Evolutionary conservation across 2,888 invertebrate species (phyloP).

Genomic region (Phytoseiulus persimilis): DNA sequence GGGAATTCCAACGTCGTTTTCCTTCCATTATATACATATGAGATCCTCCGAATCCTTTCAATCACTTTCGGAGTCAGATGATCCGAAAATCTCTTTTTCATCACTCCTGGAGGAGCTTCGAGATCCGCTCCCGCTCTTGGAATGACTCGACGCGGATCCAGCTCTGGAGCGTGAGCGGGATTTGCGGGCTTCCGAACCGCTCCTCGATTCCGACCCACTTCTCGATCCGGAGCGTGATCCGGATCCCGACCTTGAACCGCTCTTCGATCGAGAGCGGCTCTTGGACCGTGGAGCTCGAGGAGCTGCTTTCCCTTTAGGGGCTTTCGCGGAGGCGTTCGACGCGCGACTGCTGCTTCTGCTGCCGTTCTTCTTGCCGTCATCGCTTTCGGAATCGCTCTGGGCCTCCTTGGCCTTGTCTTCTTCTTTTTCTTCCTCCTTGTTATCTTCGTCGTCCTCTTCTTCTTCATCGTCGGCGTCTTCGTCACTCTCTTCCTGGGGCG

Average conservation of each 20-base stretch:
- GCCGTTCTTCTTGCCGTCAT: constrained; percentile 46
- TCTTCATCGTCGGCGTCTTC: constrained; percentile 53
- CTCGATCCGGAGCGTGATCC: constrained; percentile 41
- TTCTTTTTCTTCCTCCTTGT: constrained; percentile 49
- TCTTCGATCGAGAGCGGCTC: constrained; percentile 21
- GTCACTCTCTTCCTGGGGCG: constrained; percentile 64
- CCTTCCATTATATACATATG: not conserved
- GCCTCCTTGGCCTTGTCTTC: constrained; percentile 43
- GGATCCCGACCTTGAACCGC: constrained; percentile 29
- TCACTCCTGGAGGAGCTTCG: constrained; percentile 40
- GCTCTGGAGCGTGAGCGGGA: constrained; percentile 41
- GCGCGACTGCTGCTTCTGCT: not conserved
- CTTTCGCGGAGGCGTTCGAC: not conserved
- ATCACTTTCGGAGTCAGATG: constrained; percentile 7
- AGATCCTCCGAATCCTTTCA: not conserved
- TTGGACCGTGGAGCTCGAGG: not conserved
- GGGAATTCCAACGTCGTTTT: not conserved
- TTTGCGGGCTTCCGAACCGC: constrained; percentile 39
- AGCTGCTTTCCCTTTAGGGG: not conserved
- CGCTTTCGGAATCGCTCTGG: constrained; percentile 54
- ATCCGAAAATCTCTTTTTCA: constrained; percentile 46
- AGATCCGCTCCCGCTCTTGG: constrained; percentile 41
- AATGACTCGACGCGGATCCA: constrained; percentile 41
- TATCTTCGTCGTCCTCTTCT: constrained; percentile 51
- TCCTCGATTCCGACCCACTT: constrained; percentile 26